phyloP scores from a whole-genome alignment of 2,888 invertebrate genomes.

The Dasysyrphus albostriatus region DNA sequence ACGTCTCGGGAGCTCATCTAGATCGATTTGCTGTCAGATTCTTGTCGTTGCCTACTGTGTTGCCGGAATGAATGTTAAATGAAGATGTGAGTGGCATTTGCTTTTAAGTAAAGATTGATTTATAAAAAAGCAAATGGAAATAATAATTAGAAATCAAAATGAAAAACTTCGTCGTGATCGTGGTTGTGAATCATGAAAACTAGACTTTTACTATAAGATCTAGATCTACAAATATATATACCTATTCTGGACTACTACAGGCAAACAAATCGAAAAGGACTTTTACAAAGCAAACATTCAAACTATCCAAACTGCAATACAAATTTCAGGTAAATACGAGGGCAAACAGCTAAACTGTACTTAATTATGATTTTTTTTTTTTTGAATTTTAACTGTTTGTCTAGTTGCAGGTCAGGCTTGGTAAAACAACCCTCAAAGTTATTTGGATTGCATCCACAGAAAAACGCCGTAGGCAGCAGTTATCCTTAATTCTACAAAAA shows the following conservation, averaged over 20 bases:
- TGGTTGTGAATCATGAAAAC: background rate
- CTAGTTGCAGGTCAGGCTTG: conserved; percentile 3
- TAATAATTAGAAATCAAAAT: conserved; percentile 4
- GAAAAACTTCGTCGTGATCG: background rate
- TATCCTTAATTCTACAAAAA: background rate
- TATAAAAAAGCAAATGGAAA: conserved; percentile 3
- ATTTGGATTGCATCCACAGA: background rate
- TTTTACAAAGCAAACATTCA: conserved; percentile 3
- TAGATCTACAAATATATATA: too few relatives aligned
- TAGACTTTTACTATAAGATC: conserved; percentile 21
- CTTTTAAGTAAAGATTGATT: background rate
- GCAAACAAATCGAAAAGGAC: background rate
- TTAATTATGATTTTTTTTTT: background rate
- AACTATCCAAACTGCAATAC: conserved; percentile 13
- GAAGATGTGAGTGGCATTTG: conserved; percentile 31
- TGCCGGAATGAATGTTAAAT: conserved; percentile 59
- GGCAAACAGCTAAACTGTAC: conserved; percentile 20
- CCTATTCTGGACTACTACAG: background rate
- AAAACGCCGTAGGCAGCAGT: background rate
- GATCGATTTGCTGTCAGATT: conserved; percentile 39
- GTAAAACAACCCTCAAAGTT: conserved; percentile 9
- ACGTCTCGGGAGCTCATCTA: conserved; percentile 7
- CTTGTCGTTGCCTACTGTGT: conserved; percentile 18
- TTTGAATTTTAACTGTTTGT: conserved; percentile 17
- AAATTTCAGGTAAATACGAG: conserved; percentile 18